Base-by-base conservation (phyloP, 2,888 invertebrate species). In the Willowsia nigromaculata region DNA sequence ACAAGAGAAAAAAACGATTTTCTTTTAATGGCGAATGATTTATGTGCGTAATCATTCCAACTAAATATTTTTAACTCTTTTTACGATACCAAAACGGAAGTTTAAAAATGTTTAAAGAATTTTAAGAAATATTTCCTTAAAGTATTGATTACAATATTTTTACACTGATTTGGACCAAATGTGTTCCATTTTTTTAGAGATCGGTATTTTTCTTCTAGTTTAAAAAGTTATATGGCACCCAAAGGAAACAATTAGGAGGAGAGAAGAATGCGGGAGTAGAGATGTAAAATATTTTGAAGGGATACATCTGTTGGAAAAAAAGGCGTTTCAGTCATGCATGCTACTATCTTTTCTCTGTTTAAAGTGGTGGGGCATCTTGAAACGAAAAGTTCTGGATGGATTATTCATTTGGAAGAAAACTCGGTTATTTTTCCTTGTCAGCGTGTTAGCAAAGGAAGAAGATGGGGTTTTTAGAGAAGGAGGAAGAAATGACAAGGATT, bases 171-270 rank as follows among this genome's bases (percentile, higher is more conserved):
- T 65, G 33, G 33, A 65, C 65, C 65, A 65, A 65, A 65, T 65
- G 65, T 65, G 65, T n/a, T n/a, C n/a, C n/a, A n/a, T n/a, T n/a
- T n/a, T n/a, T n/a, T n/a, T n/a, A n/a, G 50, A 15, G 5, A n/a
- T 15, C 13, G 50, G n/a, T 13, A 13, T 50, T 85, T 81, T 37
- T 37, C 4, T 15, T 22, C n/a, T 33, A n/a, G n/a, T 85, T 89
- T 78, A 90, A 90, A 91, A 91, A 89, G 90, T 50, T 30, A 43
- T 74, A 74, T 43, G 80, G 30, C 80, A 90, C 90, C 91, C 91
- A 90, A 53, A 92, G 91, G 91, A 91, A 92, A 92, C 92, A 92
- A 92, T 92, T 91, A 92, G 91, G 90, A 82, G 88, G 85, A 78
- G 68, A 89, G 82, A 88, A 90, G 90, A 82, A 86, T 59, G 76